These are phyloP conservation scores for Schizothorax lantsangensis DNA, from an alignment of 2,797 vertebrate species.

Conservation along the genomic window DNA sequence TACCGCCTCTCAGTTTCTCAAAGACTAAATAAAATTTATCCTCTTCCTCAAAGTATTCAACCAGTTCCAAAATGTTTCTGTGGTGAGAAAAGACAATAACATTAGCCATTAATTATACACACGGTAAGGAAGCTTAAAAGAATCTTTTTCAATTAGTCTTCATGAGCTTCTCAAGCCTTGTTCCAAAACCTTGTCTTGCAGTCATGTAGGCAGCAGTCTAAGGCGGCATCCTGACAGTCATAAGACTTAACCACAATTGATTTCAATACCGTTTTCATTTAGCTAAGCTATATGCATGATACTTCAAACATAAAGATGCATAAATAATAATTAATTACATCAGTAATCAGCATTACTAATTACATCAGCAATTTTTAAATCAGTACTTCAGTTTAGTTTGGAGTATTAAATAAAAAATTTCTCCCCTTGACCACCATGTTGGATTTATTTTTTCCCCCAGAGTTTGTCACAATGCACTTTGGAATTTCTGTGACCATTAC, in stretches of 20 bases:
- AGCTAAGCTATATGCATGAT: neutral
- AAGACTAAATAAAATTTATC: slow-evolving; percentile 97
- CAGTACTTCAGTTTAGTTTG: neutral
- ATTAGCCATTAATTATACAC: neutral
- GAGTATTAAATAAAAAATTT: neutral
- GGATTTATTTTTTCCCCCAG: neutral
- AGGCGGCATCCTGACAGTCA: neutral
- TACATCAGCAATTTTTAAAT: neutral
- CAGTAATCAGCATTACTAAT: neutral
- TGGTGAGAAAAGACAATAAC: neutral
- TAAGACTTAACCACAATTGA: neutral
- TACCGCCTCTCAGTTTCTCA: slow-evolving; percentile 95
- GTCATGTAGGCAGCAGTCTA: neutral
- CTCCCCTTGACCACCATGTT: neutral
- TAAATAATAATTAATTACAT: neutral
- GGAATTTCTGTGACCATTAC: neutral
- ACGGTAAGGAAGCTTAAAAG: neutral
- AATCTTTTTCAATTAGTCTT: neutral
- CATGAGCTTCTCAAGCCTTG: neutral
- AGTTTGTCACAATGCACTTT: neutral
- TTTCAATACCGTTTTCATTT: neutral
- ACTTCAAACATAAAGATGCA: neutral
- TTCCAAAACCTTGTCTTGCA: neutral
- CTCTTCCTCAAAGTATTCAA: slow-evolving; percentile 98
- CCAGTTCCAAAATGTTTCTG: slow-evolving; percentile 95